These are phyloP conservation scores for Aplysina aerophoba DNA, from an alignment of 37 sponge, comb jelly and placozoan species.

Conservation along the genomic window DNA sequence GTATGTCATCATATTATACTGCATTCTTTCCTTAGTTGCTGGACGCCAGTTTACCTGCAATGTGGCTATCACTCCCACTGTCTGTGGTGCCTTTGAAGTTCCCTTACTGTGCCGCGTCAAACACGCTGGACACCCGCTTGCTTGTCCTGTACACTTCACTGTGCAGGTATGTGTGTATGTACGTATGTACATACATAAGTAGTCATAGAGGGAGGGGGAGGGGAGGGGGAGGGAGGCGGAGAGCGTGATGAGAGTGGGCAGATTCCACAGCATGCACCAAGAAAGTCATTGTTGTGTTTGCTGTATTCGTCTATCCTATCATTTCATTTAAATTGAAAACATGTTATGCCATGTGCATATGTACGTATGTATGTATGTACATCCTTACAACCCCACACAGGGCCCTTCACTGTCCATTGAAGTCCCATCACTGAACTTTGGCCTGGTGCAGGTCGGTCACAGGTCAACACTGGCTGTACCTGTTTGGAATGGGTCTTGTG, in stretches of 20 bases:
- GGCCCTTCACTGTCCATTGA: conserved; percentile 43
- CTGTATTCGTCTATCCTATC: too few species aligned
- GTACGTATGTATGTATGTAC: neutral
- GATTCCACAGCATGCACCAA: too few species aligned
- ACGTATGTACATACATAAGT: neutral
- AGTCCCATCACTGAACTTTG: conserved; percentile 53
- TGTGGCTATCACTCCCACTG: neutral
- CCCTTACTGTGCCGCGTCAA: neutral
- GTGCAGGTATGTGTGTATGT: conserved; percentile 22
- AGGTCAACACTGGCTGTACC: conserved; percentile 20
- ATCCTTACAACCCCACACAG: conserved; percentile 20
- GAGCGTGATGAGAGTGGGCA: too few species aligned
- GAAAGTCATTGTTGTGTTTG: too few species aligned
- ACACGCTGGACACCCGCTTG: neutral
- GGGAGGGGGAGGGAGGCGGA: too few species aligned
- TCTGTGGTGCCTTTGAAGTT: neutral
- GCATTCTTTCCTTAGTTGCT: neutral
- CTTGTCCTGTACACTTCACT: neutral
- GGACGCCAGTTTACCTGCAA: neutral
- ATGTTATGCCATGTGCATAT: neutral
- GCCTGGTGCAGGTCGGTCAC: conserved; percentile 54
- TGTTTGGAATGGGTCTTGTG: conserved; percentile 45
- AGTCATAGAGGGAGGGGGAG: too few species aligned
- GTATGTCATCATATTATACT: neutral
- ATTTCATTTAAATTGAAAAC: too few species aligned